Base-by-base conservation (phyloP, 92 coral and sea anemone species). In the Galaxea fascicularis region DNA sequence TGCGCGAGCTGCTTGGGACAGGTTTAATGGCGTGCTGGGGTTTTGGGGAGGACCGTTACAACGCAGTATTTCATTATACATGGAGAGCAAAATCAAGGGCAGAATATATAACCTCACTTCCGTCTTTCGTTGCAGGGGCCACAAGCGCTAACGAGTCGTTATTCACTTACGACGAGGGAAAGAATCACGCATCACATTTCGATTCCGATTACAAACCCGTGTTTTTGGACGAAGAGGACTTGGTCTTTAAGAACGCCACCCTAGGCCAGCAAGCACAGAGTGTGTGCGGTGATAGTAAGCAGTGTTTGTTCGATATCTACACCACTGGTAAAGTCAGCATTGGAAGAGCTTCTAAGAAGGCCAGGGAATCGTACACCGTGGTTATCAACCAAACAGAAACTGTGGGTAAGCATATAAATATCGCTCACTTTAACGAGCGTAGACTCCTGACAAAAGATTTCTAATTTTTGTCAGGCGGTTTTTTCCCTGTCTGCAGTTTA, bases 231-330 rank as follows among this genome's bases (percentile, higher is more conserved):
- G 60, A 68, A 47, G 47, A 53, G 4, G 78, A 80, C 59, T 94
- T 89, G 4, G 78, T 76, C 59, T 94, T 89, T 77, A 47, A 69
- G 1, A 75, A 89, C 79, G 27, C 78, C 17, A 35, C 57, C 44
- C 59, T 92, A 22, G 81, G 81, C 24, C 85, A 84, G 70, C 79
- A 82, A 44, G 93, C 98, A 24, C 53, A 27, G 51, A 69, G 57
- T 0, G 57, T 76, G 17, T 94, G 98, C 76, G 91, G 87, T 8
- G 82, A 81, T 39, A 87, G 82, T 22, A 30, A 41, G 17, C 92
- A 94, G 63, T 94, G 98, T 58, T 65, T 94, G 74, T 91, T 91
- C 21, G 98, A 94, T 53, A 73, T 91, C 21, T 62, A 81, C 35
- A 85, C 94, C 0, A 94, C 95, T 78, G 92, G 95, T 1, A 85